phyloP scores from a whole-genome alignment of 2,113 vertebrate species.

The Perca fluviatilis region DNA sequence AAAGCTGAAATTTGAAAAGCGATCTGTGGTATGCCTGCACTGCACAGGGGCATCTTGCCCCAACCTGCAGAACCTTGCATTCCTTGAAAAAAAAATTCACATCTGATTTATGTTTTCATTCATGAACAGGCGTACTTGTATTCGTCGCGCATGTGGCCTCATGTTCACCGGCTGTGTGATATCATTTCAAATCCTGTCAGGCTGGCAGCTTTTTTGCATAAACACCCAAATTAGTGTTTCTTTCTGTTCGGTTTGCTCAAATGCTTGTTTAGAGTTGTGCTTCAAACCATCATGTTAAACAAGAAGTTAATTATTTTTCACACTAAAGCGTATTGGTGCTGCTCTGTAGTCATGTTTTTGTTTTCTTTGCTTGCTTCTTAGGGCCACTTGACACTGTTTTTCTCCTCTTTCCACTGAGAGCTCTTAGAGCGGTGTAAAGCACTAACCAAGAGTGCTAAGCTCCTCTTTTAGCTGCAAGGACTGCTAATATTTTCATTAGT shows the following conservation, averaged over 20 bases:
- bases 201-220: neutral
- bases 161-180: neutral
- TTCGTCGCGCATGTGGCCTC: neutral
- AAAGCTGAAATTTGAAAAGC: slow-evolving; percentile 23
- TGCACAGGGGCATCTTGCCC: neutral
- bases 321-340: neutral
- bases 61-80: slow-evolving; percentile 49
- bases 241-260: neutral
- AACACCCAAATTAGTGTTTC: neutral
- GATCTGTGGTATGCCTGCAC: slow-evolving; percentile 15
- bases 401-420: slow-evolving; percentile 7
- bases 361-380: neutral
- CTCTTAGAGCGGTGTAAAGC: slow-evolving; percentile 1
- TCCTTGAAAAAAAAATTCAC: slow-evolving; percentile 38
- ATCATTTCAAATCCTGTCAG: neutral
- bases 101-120: slow-evolving; percentile 32
- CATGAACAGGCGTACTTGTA: neutral
- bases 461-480: slow-evolving; percentile 17
- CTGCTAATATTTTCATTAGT: slow-evolving; percentile 34
- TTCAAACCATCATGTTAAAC: neutral
- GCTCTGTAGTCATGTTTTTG: neutral
- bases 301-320: neutral
- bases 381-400: neutral
- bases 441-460: neutral
- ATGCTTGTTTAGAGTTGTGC: neutral